Percentiles rank a stretch among this genome's conserved stretches.
These are phyloP conservation scores for Mareca strepera DNA, from an alignment of 2,797 vertebrate species.

Conservation along the genomic window DNA sequence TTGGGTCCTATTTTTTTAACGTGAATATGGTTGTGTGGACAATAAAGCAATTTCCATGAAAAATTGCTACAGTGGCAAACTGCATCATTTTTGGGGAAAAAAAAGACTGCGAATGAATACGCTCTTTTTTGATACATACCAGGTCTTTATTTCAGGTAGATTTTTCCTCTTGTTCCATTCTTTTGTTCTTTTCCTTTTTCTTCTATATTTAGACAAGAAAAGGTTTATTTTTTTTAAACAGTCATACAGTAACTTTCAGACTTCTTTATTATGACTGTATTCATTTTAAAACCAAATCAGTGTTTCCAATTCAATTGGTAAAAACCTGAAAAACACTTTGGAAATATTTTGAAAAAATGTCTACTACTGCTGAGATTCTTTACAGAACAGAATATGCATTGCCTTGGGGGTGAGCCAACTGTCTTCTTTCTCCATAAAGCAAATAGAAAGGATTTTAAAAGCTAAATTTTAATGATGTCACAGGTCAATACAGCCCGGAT, in stretches of 20 bases:
- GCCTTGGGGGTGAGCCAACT: neutral
- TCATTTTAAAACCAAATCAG: neutral
- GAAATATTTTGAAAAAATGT: neutral
- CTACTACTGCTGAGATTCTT: neutral
- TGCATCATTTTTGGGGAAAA: neutral
- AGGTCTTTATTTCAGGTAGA: neutral
- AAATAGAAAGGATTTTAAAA: neutral
- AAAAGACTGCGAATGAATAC: neutral
- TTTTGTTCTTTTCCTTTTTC: neutral
- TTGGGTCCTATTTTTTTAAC: neutral
- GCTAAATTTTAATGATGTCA: neutral
- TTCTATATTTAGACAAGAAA: neutral
- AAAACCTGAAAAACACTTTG: neutral
- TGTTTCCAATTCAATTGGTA: neutral
- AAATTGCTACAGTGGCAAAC: slow-evolving; percentile 1
- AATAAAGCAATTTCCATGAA: slow-evolving; percentile 17
- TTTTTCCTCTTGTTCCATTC: neutral
- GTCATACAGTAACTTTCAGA: neutral
- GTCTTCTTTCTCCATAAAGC: neutral
- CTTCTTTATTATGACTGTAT: neutral
- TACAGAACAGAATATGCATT: neutral
- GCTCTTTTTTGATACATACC: neutral
- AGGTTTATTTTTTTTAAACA: neutral
- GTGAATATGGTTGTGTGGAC: neutral
- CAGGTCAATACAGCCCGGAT: neutral